Conservation (phyloP, 2,797 vertebrate genomes). For the Myiotriccus ornatus region DNA sequence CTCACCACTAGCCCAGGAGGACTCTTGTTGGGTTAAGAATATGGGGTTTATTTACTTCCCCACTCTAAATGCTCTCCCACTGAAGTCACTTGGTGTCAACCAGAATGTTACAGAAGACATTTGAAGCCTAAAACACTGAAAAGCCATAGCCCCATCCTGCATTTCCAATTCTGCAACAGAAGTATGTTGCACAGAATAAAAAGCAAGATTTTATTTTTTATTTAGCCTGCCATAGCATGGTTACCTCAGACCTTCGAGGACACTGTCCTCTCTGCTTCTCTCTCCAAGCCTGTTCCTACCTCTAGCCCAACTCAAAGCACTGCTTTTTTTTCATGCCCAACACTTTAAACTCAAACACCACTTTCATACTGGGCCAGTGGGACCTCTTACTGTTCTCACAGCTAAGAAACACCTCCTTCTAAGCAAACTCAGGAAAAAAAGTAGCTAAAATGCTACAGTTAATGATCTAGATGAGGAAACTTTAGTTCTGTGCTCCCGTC, state of each 20-base stretch:
- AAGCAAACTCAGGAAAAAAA: not conserved
- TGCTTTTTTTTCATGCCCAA: not conserved
- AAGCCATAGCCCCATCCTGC: not conserved
- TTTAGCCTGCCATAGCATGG: not conserved
- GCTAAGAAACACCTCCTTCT: not conserved
- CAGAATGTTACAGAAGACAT: not conserved
- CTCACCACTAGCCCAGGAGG: not conserved
- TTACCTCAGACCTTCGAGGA: not conserved
- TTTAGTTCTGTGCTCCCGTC: not conserved
- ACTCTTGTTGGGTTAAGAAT: not conserved
- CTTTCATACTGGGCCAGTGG: conserved; percentile 21
- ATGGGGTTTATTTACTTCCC: not conserved
- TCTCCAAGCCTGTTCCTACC: not conserved
- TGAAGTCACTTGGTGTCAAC: not conserved
- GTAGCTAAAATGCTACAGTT: not conserved
- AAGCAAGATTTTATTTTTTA: not conserved
- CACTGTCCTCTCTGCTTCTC: not conserved
- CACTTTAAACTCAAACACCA: not conserved
- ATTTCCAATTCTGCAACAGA: not conserved
- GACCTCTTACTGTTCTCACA: not conserved
- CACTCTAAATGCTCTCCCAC: not conserved
- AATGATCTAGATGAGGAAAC: not conserved
- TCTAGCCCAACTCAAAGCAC: not conserved
- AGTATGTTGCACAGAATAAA: not conserved
- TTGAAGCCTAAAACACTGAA: not conserved